These are phyloP conservation scores for Anoplius nigerrimus DNA, from an alignment of 2,888 invertebrate species.

Conservation along the genomic window DNA sequence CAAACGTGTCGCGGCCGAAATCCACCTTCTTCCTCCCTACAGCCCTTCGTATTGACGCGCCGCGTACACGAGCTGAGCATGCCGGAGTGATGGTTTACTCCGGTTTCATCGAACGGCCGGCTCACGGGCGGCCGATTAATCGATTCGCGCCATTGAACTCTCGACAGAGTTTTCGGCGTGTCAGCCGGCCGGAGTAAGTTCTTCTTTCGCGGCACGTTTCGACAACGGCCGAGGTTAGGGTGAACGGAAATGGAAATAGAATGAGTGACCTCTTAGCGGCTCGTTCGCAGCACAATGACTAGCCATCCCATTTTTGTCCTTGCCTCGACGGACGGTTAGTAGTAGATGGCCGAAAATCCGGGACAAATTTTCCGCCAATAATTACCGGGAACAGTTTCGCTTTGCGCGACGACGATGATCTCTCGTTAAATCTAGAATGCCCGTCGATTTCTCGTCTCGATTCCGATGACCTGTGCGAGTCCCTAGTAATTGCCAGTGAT, in stretches of 20 bases:
- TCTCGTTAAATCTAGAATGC: too few species aligned
- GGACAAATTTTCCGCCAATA: too few species aligned
- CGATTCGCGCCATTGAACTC: constrained; percentile 31
- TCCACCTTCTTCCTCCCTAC: constrained; percentile 11
- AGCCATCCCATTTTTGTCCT: too few species aligned
- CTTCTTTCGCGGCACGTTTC: not conserved
- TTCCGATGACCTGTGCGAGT: too few species aligned
- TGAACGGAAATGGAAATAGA: not conserved
- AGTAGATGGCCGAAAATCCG: too few species aligned
- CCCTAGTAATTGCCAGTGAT: too few species aligned
- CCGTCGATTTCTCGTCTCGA: too few species aligned
- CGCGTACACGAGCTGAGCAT: constrained; percentile 33
- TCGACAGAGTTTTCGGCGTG: not conserved
- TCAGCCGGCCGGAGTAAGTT: not conserved
- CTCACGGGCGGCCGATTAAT: constrained; percentile 6
- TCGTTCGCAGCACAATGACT: too few species aligned
- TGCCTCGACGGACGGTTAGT: too few species aligned
- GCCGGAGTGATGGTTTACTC: constrained; percentile 30
- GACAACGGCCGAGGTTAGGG: too few species aligned
- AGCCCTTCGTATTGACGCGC: constrained; percentile 16
- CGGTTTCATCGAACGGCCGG: constrained; percentile 33
- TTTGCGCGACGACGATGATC: too few species aligned
- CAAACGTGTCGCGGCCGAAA: constrained; percentile 34
- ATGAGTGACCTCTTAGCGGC: not conserved
- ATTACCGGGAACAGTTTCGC: too few species aligned